These are phyloP conservation scores for Ochropacha duplaris DNA, from an alignment of 2,888 invertebrate genomes.

Conservation along the genomic window DNA sequence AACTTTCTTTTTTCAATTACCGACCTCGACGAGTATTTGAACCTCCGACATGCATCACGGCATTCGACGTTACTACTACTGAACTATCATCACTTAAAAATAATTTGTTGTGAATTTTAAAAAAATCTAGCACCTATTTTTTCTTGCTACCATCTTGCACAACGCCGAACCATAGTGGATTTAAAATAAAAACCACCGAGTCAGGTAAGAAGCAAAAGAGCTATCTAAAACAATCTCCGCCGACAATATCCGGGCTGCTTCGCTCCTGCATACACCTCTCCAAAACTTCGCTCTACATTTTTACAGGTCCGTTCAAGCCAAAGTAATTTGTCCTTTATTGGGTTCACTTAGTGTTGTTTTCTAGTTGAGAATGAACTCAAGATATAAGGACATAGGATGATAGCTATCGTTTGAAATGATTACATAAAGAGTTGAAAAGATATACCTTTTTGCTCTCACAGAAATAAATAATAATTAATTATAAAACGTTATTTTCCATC, in stretches of 20 bases:
- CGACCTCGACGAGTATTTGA: too few species aligned
- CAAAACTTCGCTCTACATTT: slow-evolving; percentile 24
- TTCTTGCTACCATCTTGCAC: background rate
- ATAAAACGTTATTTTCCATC: too few species aligned
- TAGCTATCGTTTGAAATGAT: too few species aligned
- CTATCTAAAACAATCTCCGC: slow-evolving; percentile 68
- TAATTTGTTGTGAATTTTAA: background rate
- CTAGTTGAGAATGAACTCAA: background rate
- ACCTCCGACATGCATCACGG: too few species aligned
- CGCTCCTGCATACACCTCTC: slow-evolving; percentile 33
- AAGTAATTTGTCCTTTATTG: background rate
- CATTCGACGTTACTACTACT: too few species aligned
- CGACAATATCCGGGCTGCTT: slow-evolving; percentile 58
- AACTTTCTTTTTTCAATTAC: too few species aligned
- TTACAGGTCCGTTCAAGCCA: slow-evolving; percentile 4
- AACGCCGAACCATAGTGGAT: slow-evolving; percentile 21
- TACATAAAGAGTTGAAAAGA: too few species aligned
- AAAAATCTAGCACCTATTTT: background rate
- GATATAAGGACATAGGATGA: background rate
- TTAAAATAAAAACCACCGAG: slow-evolving; percentile 30
- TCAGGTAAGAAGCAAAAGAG: slow-evolving; percentile 38
- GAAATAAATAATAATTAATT: too few species aligned
- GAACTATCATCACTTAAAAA: too few species aligned
- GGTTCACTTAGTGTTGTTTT: background rate
- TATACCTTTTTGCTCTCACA: too few species aligned